These are phyloP conservation scores for Potorous gilbertii DNA, from an alignment of 2,797 vertebrate species.

Conservation along the genomic window DNA sequence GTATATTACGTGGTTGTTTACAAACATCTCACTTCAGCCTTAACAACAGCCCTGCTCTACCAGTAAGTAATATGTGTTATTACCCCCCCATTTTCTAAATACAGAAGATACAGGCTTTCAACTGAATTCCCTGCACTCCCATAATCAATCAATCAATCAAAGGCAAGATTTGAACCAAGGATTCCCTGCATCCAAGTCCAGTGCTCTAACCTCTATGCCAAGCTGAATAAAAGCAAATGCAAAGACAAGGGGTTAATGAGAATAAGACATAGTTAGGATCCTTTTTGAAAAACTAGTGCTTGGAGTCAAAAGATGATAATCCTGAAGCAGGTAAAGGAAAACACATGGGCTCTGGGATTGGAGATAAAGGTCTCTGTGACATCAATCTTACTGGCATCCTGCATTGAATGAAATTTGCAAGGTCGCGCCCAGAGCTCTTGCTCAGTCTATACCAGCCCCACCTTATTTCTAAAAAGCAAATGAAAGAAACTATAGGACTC, in stretches of 20 bases:
- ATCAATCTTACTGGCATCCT: neutral
- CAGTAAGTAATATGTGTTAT: neutral
- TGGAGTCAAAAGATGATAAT: neutral
- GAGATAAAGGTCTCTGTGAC: neutral
- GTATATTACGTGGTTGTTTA: neutral
- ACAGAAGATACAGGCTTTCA: neutral
- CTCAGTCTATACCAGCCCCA: slow-evolving; percentile 69
- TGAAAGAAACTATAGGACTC: slow-evolving; percentile 71
- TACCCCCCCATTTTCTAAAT: neutral
- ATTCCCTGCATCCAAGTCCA: neutral
- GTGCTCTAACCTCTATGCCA: neutral
- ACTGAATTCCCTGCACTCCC: neutral
- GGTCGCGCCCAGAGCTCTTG: slow-evolving; percentile 37
- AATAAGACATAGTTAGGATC: neutral
- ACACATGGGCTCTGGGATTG: neutral
- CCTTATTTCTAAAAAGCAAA: slow-evolving; percentile 78
- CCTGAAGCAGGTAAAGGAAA: slow-evolving; percentile 2
- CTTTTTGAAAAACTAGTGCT: neutral
- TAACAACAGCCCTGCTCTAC: neutral
- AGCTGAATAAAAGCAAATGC: neutral
- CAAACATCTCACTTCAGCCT: neutral
- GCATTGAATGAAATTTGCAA: slow-evolving; percentile 60
- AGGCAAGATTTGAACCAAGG: neutral
- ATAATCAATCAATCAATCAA: neutral
- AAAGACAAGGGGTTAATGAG: neutral